Base-by-base conservation (phyloP, 2,113 vertebrate species). In the Baryphthengus martii region DNA sequence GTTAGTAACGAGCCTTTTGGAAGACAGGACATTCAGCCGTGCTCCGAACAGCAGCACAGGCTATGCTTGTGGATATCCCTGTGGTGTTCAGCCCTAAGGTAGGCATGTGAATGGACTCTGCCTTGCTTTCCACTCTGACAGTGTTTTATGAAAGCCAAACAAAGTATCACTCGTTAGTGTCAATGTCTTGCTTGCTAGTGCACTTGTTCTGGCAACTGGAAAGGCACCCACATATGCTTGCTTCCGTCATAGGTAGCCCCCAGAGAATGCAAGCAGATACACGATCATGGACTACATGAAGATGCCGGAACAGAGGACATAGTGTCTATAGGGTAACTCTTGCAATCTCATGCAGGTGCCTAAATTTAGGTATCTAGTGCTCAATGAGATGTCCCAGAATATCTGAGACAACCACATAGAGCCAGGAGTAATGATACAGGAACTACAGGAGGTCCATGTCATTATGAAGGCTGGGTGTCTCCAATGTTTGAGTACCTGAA, bases 401-500 rank as follows among this genome's bases (percentile, higher is more conserved):
- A 74, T 24, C n/a, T 8, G 25, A 78, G 35, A 53, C 56, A 75
- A 9, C 19, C 7, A 20, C 10, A 8, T 0, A n/a, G 39, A 84
- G 20, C 24, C 78, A 39, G 16, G 37, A 85, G 39, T 19, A 67
- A 25, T 44, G 52, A n/a, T 35, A 53, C 13, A 26, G 65, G 50
- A 89, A 6, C 47, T 62, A 11, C 12, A 59, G 77, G 65, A 62
- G 10, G 10, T 72, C 56, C 0, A 0, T 39, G 13, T 55, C 11
- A 12, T 19, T 18, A 33, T 74, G 65, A 39, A 86, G 42, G 37
- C 7, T 10, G 17, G 33, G 42, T 2, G 0, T 53, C 40, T 77
- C 58, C 29, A 61, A 9, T 0, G 6, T 45, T 19, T 0, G 0
- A 52, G 15, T 20, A 2, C 12, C 49, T 76, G 37, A 66, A 90